Base-by-base conservation (phyloP, 2,888 invertebrate genomes). In the Drosophila phalerata region DNA sequence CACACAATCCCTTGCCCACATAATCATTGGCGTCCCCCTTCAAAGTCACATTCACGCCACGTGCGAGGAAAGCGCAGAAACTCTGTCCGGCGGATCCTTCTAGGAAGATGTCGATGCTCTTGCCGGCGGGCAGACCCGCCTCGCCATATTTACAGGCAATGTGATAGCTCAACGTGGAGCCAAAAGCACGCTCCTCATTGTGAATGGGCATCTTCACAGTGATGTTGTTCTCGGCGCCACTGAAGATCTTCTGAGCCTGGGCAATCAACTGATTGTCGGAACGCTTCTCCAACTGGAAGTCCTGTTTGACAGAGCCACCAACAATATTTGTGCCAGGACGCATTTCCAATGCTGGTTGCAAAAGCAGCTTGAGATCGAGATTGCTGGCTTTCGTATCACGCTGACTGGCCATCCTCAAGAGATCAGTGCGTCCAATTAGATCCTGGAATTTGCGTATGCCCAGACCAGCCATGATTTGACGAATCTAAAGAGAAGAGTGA, bases 11-110 rank as follows among this genome's bases (percentile, higher is more conserved):
- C 90, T 96, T 96, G 93, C 98, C 99, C 72, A 99, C 99, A 92
- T 99, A 99, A 92, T 99, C 99, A 91, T 99, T 99, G 32, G 99
- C 96, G 93, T 99, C 99, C 45, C 99, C 99, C 92, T 98, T 98
- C 17, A 99, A 93, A 0, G 96, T 97, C 4, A 98, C 96, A 58
- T 95, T 95, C 61, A 99, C 95, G 25, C 99, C 99, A 77, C 95
- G 96, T 0, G 97, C 96, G 85, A 99, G 93, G 94, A 99, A 99
- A 6, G 99, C 99, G 92, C 99, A 98, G 94, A 99, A 99, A 91
- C 99, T 99, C 94, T 99, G 99, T 11, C 99, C 99, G 10, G 99
- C 99, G 3, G 98, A 98, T 15, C 99, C 99, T 48, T 93, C 95
- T 77, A 99, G 93, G 40, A 94, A 94, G 61, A 99, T 96, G 88